Percentiles rank a stretch among this genome's conserved stretches.
phyloP scores from a whole-genome alignment of 2,888 invertebrate species.

The Lycia hirtaria region DNA sequence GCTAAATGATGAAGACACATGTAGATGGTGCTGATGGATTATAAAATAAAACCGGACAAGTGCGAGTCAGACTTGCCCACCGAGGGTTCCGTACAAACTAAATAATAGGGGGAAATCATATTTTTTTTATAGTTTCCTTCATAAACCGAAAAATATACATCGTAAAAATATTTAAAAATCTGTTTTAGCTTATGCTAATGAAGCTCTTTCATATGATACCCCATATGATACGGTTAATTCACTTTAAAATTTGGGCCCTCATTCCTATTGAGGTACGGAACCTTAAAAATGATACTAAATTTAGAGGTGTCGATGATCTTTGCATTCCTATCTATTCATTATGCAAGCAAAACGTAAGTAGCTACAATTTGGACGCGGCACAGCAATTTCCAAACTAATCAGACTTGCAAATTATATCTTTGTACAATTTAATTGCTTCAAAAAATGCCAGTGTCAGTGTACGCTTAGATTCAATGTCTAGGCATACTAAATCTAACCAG shows the following conservation, averaged over 20 bases:
- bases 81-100: too few species aligned
- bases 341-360: not conserved
- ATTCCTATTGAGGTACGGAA: too few species aligned
- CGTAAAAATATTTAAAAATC: too few species aligned
- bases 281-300: not conserved
- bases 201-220: too few species aligned
- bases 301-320: conserved; percentile 3
- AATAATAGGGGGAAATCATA: too few species aligned
- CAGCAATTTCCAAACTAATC: conserved; percentile 15
- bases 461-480: conserved; percentile 18
- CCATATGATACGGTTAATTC: too few species aligned
- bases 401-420: conserved; percentile 26
- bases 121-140: too few species aligned
- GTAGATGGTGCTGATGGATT: not conserved
- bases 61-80: too few species aligned
- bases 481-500: conserved; percentile 26
- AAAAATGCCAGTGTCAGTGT: conserved; percentile 26
- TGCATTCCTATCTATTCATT: not conserved
- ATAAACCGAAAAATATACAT: too few species aligned
- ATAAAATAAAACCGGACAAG: not conserved
- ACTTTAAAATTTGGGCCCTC: too few species aligned
- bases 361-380: conserved; percentile 4
- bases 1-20: not conserved
- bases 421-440: conserved; percentile 30
- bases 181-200: too few species aligned